Percentiles rank a stretch among this genome's conserved stretches.
Conservation (phyloP, 2,888 invertebrate species). For the Pogonocherus hispidulus region DNA sequence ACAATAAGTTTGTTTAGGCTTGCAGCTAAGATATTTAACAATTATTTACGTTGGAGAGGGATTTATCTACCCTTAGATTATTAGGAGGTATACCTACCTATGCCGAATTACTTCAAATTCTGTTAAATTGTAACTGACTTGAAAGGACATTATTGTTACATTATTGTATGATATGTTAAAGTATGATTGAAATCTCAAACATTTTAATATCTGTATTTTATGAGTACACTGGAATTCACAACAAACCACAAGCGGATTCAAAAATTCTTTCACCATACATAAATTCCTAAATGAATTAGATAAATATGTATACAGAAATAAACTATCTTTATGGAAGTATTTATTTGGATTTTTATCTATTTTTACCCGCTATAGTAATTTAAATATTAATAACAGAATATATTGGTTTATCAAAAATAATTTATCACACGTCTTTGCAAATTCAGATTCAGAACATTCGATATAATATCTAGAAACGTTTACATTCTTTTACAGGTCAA, state of each 20-base stretch:
- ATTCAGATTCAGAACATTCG: neutral
- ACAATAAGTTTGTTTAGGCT: too few relatives aligned
- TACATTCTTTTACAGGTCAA: slow-evolving; percentile 28
- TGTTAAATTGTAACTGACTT: too few relatives aligned
- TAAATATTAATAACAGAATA: neutral
- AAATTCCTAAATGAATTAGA: neutral
- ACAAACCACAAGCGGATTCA: neutral
- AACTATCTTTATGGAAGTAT: neutral
- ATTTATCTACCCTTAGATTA: too few relatives aligned
- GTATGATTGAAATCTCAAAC: too few relatives aligned
- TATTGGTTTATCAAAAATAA: neutral
- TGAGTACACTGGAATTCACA: neutral
- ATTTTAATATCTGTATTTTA: too few relatives aligned
- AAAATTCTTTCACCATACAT: neutral
- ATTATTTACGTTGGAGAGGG: too few relatives aligned
- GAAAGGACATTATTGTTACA: too few relatives aligned
- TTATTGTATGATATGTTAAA: too few relatives aligned
- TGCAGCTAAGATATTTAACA: too few relatives aligned
- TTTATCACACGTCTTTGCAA: neutral
- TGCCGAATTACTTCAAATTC: too few relatives aligned
- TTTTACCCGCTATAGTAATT: neutral
- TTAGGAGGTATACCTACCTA: too few relatives aligned
- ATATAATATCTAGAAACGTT: neutral
- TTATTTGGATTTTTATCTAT: neutral
- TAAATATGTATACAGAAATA: neutral